Evolutionary conservation across 2,113 vertebrate species (phyloP).

Genomic region (Cisticola juncidis): DNA sequence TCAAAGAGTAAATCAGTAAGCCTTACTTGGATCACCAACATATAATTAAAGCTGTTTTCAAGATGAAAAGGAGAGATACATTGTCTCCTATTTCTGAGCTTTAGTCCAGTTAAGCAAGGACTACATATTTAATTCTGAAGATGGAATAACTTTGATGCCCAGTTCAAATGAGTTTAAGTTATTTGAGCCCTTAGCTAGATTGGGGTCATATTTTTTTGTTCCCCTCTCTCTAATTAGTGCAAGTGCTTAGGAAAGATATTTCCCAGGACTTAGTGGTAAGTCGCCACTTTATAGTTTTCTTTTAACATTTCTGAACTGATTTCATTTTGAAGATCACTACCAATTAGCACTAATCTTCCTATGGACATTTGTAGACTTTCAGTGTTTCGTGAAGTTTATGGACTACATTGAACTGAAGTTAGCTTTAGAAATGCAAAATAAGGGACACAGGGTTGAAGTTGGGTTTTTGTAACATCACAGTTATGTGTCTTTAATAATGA

Average conservation of each 20-base stretch:
- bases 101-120: background rate
- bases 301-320: conserved; percentile 24
- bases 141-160: background rate
- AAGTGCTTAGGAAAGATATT: conserved; percentile 26
- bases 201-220: background rate
- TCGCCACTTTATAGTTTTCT: background rate
- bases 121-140: background rate
- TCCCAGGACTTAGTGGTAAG: background rate
- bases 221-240: background rate
- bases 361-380: background rate
- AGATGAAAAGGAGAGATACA: background rate
- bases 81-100: background rate
- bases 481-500: conserved; percentile 16
- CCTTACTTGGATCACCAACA: background rate
- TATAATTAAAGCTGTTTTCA: background rate
- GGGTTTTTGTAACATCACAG: background rate
- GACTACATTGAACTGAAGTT: background rate
- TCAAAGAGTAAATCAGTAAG: background rate
- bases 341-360: conserved; percentile 53
- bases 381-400: conserved; percentile 6
- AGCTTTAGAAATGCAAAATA: conserved; percentile 17
- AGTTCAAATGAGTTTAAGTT: background rate
- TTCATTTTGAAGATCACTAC: conserved; percentile 12
- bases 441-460: background rate
- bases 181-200: conserved; percentile 2